Base-by-base conservation (phyloP, 2,113 vertebrate genomes). In the Xenus cinereus region DNA sequence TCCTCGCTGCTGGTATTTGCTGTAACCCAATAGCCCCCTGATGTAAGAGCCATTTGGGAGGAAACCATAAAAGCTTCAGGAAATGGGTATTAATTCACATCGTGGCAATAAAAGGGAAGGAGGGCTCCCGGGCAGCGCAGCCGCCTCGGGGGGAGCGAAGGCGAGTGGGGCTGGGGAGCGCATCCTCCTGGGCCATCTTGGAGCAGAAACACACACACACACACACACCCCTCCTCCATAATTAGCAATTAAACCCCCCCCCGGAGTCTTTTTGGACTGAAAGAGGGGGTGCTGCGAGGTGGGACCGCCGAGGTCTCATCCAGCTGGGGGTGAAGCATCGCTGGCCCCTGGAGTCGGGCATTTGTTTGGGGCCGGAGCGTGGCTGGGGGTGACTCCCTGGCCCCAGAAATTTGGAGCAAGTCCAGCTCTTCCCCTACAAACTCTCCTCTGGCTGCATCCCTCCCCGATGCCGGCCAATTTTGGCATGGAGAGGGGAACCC, bases 31-130 rank as follows among this genome's bases (percentile, higher is more conserved):
- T 94, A 67, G 68, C 93, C 56, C 85, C 95, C 89, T 78, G 94
- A 83, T 84, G 93, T 39, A 79, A 69, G 82, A 83, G 89, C 90
- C 92, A 82, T 95, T 94, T 67, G 94, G 95, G 94, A 97, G 95
- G 94, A 96, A 97, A 85, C 77, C 69, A 87, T 96, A 96, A 97
- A 97, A 96, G 95, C 91, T 84, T 82, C 95, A 96, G 95, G 93
- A 97, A 97, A 93, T 93, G 91, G 95, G 89, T 80, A 96, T 95
- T 97, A 96, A 96, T 95, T 96, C 95, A 91, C 95, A 80, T 63
- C 20, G 45, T 41, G 82, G 91, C 89, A 96, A 75, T 94, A 78
- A 96, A 94, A 89, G 84, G 74, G 54, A 90, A 93, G 92, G 71
- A 90, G 92, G 62, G 64, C 90, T 95, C 89, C 73, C 0, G 48